phyloP scores from a whole-genome alignment of 2,888 invertebrate species.

The Cheilosia scutellata region DNA sequence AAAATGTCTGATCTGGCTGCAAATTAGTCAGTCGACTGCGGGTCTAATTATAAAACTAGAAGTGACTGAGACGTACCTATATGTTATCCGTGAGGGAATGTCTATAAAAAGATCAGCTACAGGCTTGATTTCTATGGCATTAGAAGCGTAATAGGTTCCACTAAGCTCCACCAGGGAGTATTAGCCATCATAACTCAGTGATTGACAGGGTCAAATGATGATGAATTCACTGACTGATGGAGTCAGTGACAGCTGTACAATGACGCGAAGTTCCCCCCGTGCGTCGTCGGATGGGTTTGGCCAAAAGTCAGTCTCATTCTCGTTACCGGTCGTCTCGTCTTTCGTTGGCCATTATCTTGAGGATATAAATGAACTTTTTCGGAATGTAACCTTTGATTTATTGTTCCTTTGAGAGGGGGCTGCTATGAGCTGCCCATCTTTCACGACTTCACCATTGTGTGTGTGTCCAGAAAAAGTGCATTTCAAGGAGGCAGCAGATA shows the following conservation, averaged over 20 bases:
- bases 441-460: conserved; percentile 14
- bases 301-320: conserved; percentile 16
- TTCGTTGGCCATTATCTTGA: conserved; percentile 12
- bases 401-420: conserved; percentile 19
- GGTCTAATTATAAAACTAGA: conserved; percentile 38
- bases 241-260: conserved; percentile 44
- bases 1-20: conserved; percentile 31
- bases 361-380: conserved; percentile 33
- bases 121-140: conserved; percentile 30
- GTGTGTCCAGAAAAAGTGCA: conserved; percentile 48
- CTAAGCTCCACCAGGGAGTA: neutral
- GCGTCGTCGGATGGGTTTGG: neutral
- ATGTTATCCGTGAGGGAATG: neutral
- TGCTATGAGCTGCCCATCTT: neutral
- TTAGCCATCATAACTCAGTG: conserved; percentile 7
- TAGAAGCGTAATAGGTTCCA: neutral
- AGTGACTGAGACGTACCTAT: neutral
- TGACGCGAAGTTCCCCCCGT: conserved; percentile 11
- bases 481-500: conserved; percentile 40
- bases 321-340: neutral
- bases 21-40: conserved; percentile 22
- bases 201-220: conserved; percentile 8
- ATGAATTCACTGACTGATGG: conserved; percentile 38
- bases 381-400: conserved; percentile 61
- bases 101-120: conserved; percentile 29